These are phyloP conservation scores for Drosophila conformis DNA, from an alignment of 2,888 invertebrate genomes.

Conservation along the genomic window DNA sequence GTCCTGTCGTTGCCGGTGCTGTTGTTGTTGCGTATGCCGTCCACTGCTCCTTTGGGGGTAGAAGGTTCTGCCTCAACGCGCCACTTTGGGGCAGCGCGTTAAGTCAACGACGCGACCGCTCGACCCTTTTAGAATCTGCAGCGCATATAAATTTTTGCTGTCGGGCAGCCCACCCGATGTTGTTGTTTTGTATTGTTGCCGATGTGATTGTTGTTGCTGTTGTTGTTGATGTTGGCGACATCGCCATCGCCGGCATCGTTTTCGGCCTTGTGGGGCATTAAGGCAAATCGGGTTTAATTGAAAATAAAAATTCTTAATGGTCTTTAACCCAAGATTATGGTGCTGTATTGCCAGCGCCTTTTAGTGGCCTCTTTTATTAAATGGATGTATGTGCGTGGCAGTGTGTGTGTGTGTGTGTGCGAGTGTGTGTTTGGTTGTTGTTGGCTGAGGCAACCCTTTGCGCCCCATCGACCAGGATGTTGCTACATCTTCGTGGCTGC, in stretches of 20 bases:
- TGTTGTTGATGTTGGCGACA: constrained; percentile 50
- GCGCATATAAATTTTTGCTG: constrained; percentile 73
- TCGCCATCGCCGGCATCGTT: constrained; percentile 55
- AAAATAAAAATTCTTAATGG: constrained; percentile 83
- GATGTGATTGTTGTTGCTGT: constrained; percentile 31
- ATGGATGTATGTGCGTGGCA: constrained; percentile 41
- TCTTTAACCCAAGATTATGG: constrained; percentile 82
- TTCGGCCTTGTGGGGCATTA: constrained; percentile 81
- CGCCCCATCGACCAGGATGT: constrained; percentile 24
- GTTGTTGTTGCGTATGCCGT: constrained; percentile 32
- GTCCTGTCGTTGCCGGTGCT: constrained; percentile 5
- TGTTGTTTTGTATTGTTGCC: constrained; percentile 35
- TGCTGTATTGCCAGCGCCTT: constrained; percentile 72
- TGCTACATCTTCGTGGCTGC: constrained; percentile 29
- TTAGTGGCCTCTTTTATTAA: constrained; percentile 76
- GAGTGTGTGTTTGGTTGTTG: constrained; percentile 12
- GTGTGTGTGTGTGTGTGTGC: constrained; percentile 11
- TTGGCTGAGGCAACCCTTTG: constrained; percentile 44
- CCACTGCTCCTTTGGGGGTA: constrained; percentile 45
- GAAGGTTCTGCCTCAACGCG: constrained; percentile 59
- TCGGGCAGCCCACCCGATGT: constrained; percentile 55
- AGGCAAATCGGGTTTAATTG: constrained; percentile 82
- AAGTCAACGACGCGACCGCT: constrained; percentile 72
- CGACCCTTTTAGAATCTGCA: constrained; percentile 80
- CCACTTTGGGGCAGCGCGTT: constrained; percentile 66